Evolutionary conservation across 1,140 invertebrate species (phyloP), one percentile per base, ranked within the genome.

Genomic region (Asbolus verrucosus): DNA sequence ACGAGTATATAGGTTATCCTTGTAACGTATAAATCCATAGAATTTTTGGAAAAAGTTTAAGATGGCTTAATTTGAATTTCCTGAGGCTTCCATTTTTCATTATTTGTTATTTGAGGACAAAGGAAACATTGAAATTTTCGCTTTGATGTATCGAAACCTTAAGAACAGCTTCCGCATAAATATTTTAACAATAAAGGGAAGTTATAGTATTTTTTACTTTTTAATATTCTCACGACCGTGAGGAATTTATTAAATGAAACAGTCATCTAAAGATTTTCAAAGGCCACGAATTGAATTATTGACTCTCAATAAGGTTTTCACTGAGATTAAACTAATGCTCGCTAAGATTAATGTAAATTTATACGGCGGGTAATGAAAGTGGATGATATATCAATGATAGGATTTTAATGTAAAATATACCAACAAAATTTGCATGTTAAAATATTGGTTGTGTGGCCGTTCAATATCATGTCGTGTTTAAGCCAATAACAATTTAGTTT

Each of bases 401-500:
- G 33, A 63, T 63, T 63, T 63, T 63, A 54, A 54, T 54, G 21
- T 24, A 54, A 54, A 54, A 54, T 54, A n/a, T n/a, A 27, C 46
- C 46, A 31, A 54, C 46, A 54, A 27, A 54, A 54, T 54, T 54
- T 54, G 21, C 46, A 54, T 54, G 46, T 13, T 21, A 54, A 54
- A 54, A 54, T 54, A 54, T 54, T 13, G 46, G 19, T 46, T 46
- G 41, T n/a, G n/a, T 46, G 41, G 16, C 8, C 5, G 41, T 54
- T 27, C 46, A 5, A 54, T 24, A 31, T n/a, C 8, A 27, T 54
- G 46, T 54, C 46, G 46, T 54, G 46, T 54, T 54, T 24, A 54
- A 54, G 46, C n/a, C 21, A 11, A 13, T n/a, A 14, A 54, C 41
- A 16, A n/a, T 54, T 54, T 31, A 54, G 19, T 54, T 43, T 54